phyloP scores from a whole-genome alignment of 2,113 vertebrate species.

The Dipodomys stephensi region DNA sequence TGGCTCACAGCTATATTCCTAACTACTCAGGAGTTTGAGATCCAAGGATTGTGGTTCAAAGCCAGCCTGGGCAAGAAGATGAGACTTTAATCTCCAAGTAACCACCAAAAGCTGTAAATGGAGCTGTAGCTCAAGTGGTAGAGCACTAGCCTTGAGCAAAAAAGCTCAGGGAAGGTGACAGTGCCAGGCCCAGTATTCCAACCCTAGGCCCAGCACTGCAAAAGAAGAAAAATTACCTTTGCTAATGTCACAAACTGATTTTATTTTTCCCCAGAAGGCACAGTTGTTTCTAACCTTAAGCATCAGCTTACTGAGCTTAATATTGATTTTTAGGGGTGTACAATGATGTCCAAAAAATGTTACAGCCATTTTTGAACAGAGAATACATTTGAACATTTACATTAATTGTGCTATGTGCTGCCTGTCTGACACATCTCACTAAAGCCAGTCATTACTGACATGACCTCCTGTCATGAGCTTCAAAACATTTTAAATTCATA shows the following conservation, averaged over 20 bases:
- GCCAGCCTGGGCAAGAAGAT: too few relatives aligned
- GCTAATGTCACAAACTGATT: constrained; percentile 36
- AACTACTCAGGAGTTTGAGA: too few relatives aligned
- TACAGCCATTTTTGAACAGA: constrained; percentile 41
- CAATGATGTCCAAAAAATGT: constrained; percentile 55
- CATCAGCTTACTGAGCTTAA: not conserved
- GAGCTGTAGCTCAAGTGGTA: too few relatives aligned
- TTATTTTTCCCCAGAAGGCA: constrained; percentile 26
- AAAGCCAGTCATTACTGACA: constrained; percentile 18
- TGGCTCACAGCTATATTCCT: too few relatives aligned
- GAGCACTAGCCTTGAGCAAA: too few relatives aligned
- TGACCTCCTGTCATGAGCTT: not conserved
- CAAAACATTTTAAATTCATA: constrained; percentile 62
- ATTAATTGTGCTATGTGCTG: not conserved
- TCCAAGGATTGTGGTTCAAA: too few relatives aligned
- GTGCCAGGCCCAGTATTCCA: too few relatives aligned
- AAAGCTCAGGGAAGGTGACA: too few relatives aligned
- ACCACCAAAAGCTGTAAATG: too few relatives aligned
- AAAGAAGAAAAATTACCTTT: too few relatives aligned
- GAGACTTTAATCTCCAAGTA: too few relatives aligned
- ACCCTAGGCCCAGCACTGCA: too few relatives aligned
- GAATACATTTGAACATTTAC: constrained; percentile 30
- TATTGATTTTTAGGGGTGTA: constrained; percentile 35
- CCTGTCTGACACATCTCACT: not conserved
- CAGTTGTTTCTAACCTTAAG: constrained; percentile 34